phyloP scores from a whole-genome alignment of 2,888 invertebrate species.

The Limnephilus lunatus region DNA sequence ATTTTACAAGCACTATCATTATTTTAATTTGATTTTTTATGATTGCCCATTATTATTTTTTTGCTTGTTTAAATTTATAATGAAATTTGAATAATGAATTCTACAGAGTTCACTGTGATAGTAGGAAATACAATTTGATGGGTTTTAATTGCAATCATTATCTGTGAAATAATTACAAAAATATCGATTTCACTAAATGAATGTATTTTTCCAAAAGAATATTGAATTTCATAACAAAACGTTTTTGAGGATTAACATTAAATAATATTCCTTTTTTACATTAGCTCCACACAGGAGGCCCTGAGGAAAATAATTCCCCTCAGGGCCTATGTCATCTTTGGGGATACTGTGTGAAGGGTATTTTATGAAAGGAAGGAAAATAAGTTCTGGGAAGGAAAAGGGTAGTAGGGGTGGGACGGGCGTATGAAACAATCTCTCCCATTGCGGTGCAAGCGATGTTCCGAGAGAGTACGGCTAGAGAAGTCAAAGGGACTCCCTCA shows the following conservation, averaged over 20 bases:
- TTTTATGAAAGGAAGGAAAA: too few relatives aligned
- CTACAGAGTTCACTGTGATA: conserved; percentile 46
- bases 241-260: background rate
- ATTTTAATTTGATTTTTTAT: conserved; percentile 66
- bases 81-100: conserved; percentile 64
- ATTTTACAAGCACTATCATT: conserved; percentile 64
- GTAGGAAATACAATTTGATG: conserved; percentile 18
- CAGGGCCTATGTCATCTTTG: too few relatives aligned
- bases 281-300: too few relatives aligned
- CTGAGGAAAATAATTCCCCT: too few relatives aligned
- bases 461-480: too few relatives aligned
- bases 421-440: too few relatives aligned
- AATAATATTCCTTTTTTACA: too few relatives aligned
- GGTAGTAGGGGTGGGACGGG: too few relatives aligned
- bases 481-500: too few relatives aligned
- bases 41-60: conserved; percentile 64
- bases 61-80: conserved; percentile 60
- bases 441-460: too few relatives aligned
- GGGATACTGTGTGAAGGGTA: too few relatives aligned
- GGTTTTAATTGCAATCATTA: conserved; percentile 5
- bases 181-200: background rate
- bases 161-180: background rate
- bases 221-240: background rate
- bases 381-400: too few relatives aligned
- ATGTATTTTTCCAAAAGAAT: background rate